Percentiles rank a stretch among this genome's conserved stretches.
Conservation (phyloP, 2,113 vertebrate species). For the Felis catus region DNA sequence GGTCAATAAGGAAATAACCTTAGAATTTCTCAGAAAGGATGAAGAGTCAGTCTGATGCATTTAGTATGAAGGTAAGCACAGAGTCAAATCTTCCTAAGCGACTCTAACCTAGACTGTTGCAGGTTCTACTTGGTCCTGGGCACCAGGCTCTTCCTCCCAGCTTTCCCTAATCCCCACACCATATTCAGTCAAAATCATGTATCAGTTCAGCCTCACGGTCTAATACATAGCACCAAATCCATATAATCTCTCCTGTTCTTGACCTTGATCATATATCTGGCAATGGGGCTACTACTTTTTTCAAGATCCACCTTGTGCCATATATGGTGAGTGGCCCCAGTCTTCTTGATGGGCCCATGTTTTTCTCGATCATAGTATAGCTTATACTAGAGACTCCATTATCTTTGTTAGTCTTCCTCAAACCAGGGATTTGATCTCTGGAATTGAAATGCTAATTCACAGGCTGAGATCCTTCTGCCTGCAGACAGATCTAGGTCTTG, state of each 20-base stretch:
- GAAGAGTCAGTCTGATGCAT: not conserved
- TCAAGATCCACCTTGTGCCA: not conserved
- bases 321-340: not conserved
- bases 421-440: not conserved
- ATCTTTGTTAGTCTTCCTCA: not conserved
- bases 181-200: not conserved
- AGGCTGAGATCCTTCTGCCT: not conserved
- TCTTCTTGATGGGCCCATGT: not conserved
- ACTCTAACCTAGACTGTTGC: not conserved
- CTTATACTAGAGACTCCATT: not conserved
- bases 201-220: not conserved
- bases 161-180: not conserved
- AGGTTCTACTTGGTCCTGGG: not conserved
- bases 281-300: not conserved
- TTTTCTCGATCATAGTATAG: not conserved
- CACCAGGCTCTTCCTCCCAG: rapidly evolving
- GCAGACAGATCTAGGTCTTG: not conserved
- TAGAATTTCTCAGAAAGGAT: not conserved
- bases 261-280: not conserved
- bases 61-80: not conserved
- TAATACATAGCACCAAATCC: not conserved
- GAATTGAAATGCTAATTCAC: not conserved
- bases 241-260: not conserved
- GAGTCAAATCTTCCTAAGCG: not conserved
- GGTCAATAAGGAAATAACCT: not conserved